Evolutionary conservation across 2,888 invertebrate genomes (phyloP).

Genomic region (Odiellus spinosus): DNA sequence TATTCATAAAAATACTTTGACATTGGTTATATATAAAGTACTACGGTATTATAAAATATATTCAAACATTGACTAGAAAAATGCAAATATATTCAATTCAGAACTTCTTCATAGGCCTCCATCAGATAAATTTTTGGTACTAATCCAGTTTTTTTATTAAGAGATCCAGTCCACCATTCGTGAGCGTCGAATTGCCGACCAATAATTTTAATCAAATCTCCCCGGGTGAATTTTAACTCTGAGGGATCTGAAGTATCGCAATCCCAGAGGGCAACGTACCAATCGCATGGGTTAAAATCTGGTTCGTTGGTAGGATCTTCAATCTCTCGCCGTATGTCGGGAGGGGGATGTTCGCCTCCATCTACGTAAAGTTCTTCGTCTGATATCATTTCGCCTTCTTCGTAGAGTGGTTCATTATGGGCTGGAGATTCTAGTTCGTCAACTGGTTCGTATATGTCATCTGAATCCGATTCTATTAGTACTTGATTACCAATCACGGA

Average conservation of each 20-base stretch:
- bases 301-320: not conserved
- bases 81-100: no score
- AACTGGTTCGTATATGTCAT: conserved; percentile 16
- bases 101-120: conserved; percentile 14
- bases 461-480: conserved; percentile 1
- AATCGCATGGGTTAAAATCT: conserved; percentile 12
- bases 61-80: no score
- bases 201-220: conserved; percentile 14
- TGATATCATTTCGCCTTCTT: not conserved
- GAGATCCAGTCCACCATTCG: conserved; percentile 16
- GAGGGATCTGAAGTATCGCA: conserved; percentile 8
- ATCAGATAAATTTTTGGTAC: conserved; percentile 16
- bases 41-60: no score
- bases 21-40: no score
- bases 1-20: no score
- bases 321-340: no score
- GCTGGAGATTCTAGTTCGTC: conserved; percentile 3
- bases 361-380: not conserved
- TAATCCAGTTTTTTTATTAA: conserved; percentile 13
- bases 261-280: conserved; percentile 16
- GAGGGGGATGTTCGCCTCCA: no score
- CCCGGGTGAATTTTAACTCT: conserved; percentile 12
- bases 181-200: conserved; percentile 11
- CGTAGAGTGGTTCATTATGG: not conserved
- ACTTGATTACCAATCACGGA: no score